Base-by-base conservation (phyloP, 2,888 invertebrate species). In the Cremastinae sp. region DNA sequence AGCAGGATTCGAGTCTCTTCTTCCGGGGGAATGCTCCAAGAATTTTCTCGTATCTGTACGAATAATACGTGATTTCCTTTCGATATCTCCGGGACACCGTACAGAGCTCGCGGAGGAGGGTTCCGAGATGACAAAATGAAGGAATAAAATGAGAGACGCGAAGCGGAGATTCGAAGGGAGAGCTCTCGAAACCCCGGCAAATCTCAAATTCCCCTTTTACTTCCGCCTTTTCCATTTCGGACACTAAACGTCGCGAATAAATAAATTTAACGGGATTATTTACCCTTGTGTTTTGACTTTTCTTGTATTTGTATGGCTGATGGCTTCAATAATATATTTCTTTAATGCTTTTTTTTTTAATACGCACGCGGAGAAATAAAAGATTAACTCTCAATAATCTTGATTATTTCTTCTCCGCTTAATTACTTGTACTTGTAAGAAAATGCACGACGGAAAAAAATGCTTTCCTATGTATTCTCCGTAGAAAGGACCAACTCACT, bases 41-140 rank as follows among this genome's bases (percentile, higher is more conserved):
- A 62, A 72, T 68, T 75, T 43, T 54, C 66, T 62, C 51, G 49
- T 58, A 43, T 36, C 56, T 54, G n/a, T n/a, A 66, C 75, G 66
- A 56, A 68, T 75, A 75, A 72, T 75, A 75, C 66, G 75, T 75
- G 75, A 75, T 75, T 75, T 75, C 62, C 75, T 68, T 66, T 56
- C 66, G 75, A 75, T 75, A 72, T 75, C 71, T 66, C 53, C 56
- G 75, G 62, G 71, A 68, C 61, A 64, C 36, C 38, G 43, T n/a
- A n/a, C n/a, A 49, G 61, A 36, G 18, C n/a, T 16, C 34, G 41
- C 16, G 51, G 12, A 41, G 18, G 47, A 34, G 59, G 34, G 18
- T 14, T 10, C 38, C 38, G 43, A 69, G n/a, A 69, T 59, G 58
- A 56, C 38, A 49, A 58, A 58, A 68, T 28, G 49, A 59, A 68